A percentile compares a stretch with the other conserved stretches of the same genome.
phyloP scores from a whole-genome alignment of 2,797 vertebrate species.

The Chromobotia macracanthus region DNA sequence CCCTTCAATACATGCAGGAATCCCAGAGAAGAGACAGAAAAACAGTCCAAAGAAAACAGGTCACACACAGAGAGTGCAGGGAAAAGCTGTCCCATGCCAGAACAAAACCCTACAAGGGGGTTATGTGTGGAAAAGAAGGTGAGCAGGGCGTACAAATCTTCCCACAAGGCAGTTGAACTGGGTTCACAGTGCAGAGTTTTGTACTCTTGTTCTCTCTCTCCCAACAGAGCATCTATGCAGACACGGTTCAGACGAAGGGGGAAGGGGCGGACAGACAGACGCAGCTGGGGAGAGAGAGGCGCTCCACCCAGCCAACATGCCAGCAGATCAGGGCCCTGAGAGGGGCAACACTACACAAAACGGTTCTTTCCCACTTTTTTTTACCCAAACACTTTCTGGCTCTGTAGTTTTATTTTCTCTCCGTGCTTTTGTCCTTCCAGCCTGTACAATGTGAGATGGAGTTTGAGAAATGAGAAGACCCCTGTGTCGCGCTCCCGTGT shows the following conservation, averaged over 20 bases:
- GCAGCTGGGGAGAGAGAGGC: conserved; percentile 65
- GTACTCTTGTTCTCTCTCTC: conserved; percentile 35
- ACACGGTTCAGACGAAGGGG: conserved; percentile 62
- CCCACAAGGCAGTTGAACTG: conserved; percentile 40
- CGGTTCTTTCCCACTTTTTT: conserved; percentile 25
- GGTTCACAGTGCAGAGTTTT: conserved; percentile 57
- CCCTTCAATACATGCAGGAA: conserved; percentile 33
- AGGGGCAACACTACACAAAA: conserved; percentile 55
- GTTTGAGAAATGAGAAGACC: too few species aligned
- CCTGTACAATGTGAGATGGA: conserved; percentile 70
- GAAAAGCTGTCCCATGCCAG: conserved; percentile 42
- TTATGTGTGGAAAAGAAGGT: conserved; percentile 20
- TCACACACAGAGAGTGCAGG: conserved; percentile 25
- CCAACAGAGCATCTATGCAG: conserved; percentile 61
- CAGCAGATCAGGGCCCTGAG: conserved; percentile 62
- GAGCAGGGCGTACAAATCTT: conserved; percentile 40
- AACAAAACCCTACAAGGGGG: conserved; percentile 53
- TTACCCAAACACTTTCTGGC: not conserved
- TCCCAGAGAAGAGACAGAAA: conserved; percentile 15
- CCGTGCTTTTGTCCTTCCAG: conserved; percentile 65
- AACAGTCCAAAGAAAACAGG: conserved; percentile 44
- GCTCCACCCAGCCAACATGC: conserved; percentile 41
- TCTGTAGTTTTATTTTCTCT: conserved; percentile 58
- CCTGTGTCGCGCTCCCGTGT: too few species aligned
- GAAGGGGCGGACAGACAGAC: conserved; percentile 72